phyloP scores from a whole-genome alignment of 2,113 vertebrate genomes.

The Nibea albiflora region DNA sequence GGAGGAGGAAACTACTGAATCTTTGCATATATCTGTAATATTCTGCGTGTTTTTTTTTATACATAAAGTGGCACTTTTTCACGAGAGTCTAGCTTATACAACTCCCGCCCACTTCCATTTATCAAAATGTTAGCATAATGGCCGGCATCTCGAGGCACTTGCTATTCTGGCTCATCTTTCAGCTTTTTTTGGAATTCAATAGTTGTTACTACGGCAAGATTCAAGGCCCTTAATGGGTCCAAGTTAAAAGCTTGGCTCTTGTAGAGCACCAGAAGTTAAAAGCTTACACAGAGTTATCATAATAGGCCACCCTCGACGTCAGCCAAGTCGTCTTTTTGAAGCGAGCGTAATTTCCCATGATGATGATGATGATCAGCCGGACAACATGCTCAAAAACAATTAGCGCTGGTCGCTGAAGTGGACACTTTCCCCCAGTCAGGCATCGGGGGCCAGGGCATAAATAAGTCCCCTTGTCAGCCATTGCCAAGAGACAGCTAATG shows the following conservation, averaged over 20 bases:
- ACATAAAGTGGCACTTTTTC: background rate
- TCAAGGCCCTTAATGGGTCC: conserved; percentile 67
- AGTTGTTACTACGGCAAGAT: conserved; percentile 64
- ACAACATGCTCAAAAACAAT: conserved; percentile 88
- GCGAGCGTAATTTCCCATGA: conserved; percentile 79
- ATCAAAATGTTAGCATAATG: conserved; percentile 63
- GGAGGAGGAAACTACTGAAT: background rate
- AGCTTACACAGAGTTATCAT: conserved; percentile 81
- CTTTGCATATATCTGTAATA: conserved; percentile 21
- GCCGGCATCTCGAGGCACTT: conserved; percentile 25
- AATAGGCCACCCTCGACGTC: conserved; percentile 76
- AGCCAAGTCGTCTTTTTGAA: conserved; percentile 77
- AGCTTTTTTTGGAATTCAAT: conserved; percentile 66
- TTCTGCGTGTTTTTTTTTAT: conserved; percentile 23
- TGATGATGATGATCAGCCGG: conserved; percentile 82
- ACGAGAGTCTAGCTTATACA: background rate
- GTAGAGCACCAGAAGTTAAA: conserved; percentile 80
- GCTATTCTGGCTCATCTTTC: conserved; percentile 53
- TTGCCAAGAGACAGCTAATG: conserved; percentile 86
- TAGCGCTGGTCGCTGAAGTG: conserved; percentile 81
- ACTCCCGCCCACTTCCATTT: conserved; percentile 13
- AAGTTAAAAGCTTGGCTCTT: conserved; percentile 77
- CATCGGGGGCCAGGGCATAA: conserved; percentile 82
- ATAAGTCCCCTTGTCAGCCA: conserved; percentile 87
- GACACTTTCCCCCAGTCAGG: conserved; percentile 82